Conservation (phyloP, 2,888 invertebrate genomes). For the Ophion slaviceki region DNA sequence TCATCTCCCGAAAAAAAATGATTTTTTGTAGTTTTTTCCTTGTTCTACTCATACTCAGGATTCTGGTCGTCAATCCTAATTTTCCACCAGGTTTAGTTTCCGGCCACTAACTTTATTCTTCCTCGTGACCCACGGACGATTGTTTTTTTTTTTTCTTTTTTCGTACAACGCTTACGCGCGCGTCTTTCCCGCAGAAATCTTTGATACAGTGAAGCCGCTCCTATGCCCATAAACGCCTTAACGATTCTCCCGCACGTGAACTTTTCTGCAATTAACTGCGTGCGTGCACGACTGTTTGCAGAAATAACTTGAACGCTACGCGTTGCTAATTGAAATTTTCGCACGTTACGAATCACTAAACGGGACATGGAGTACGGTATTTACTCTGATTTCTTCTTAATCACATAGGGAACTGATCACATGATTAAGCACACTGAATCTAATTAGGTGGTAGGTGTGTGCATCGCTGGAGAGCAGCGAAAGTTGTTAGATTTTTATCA, state of each 20-base stretch:
- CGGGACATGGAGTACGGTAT: too few relatives aligned
- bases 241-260: constrained; percentile 10
- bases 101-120: neutral
- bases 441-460: too few relatives aligned
- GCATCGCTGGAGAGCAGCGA: too few relatives aligned
- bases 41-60: neutral
- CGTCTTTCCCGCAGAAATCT: constrained; percentile 1
- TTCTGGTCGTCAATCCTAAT: neutral
- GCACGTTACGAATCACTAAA: neutral
- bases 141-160: neutral
- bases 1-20: neutral
- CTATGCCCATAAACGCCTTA: constrained; percentile 22
- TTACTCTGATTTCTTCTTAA: too few relatives aligned
- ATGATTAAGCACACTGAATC: neutral
- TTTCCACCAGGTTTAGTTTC: neutral
- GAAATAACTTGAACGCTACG: neutral
- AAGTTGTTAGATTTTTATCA: too few relatives aligned
- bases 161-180: constrained; percentile 13
- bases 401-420: too few relatives aligned
- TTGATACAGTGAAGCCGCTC: constrained; percentile 10
- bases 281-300: constrained; percentile 6
- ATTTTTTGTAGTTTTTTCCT: neutral
- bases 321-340: constrained; percentile 17
- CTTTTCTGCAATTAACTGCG: constrained; percentile 12
- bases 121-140: neutral